These are phyloP conservation scores for Lysiphlebus fabarum DNA, from an alignment of 1,140 invertebrate genomes.

Conservation along the genomic window DNA sequence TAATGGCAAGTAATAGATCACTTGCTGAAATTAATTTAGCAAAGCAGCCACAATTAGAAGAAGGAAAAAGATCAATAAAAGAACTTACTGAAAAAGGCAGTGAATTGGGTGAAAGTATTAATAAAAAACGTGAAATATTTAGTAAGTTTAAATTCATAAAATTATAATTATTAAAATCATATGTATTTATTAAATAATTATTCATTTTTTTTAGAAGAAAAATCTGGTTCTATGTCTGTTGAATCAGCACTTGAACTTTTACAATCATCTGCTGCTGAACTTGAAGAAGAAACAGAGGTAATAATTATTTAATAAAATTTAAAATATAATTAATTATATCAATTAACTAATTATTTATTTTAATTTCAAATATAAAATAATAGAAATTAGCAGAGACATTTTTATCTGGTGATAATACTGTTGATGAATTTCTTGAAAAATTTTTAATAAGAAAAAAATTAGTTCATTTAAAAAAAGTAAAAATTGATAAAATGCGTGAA, in stretches of 20 bases:
- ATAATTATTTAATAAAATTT: slow-evolving; percentile 14
- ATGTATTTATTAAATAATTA: too few relatives aligned
- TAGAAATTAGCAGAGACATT: slow-evolving; percentile 71
- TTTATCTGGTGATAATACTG: slow-evolving; percentile 66
- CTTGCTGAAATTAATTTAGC: slow-evolving; percentile 83
- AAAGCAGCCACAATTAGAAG: slow-evolving; percentile 75
- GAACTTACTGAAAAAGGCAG: slow-evolving; percentile 69
- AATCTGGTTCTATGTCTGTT: slow-evolving; percentile 67
- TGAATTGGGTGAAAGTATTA: slow-evolving; percentile 64
- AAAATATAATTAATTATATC: neutral
- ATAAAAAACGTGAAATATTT: slow-evolving; percentile 65
- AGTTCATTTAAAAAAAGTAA: slow-evolving; percentile 78
- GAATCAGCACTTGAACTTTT: slow-evolving; percentile 80
- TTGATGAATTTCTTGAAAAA: slow-evolving; percentile 76
- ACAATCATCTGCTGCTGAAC: slow-evolving; percentile 80
- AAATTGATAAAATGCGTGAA: slow-evolving; percentile 84
- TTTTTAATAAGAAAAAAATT: slow-evolving; percentile 70
- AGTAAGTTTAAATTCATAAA: slow-evolving; percentile 54
- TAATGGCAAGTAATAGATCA: slow-evolving; percentile 81
- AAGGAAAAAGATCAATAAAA: slow-evolving; percentile 66
- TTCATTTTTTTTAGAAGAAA: slow-evolving; percentile 57
- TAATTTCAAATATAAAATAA: neutral
- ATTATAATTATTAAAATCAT: slow-evolving; percentile 14
- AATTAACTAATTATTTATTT: too few relatives aligned
- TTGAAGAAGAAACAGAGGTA: slow-evolving; percentile 82